These are phyloP conservation scores for Hoplias malabaricus DNA, from an alignment of 2,113 vertebrate species.

Conservation along the genomic window DNA sequence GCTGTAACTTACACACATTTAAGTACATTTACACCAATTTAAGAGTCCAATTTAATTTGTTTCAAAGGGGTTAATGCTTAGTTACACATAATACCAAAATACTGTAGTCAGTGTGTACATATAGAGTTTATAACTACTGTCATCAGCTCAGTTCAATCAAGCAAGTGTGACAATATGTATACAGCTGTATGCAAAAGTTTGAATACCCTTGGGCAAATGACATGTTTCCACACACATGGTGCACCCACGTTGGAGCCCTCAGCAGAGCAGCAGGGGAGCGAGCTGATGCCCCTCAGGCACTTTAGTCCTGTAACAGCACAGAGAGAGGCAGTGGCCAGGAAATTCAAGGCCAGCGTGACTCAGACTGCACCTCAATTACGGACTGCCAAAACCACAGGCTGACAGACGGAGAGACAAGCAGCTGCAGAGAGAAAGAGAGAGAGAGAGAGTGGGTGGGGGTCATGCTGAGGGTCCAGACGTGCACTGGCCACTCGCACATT, in stretches of 20 bases:
- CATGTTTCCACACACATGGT: neutral
- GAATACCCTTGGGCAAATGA: too few relatives aligned
- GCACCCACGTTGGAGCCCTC: neutral
- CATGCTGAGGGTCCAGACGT: conserved; percentile 14
- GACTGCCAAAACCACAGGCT: conserved; percentile 23
- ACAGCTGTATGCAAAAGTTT: too few relatives aligned
- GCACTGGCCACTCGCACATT: neutral
- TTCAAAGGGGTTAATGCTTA: too few relatives aligned
- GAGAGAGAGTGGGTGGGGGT: conserved; percentile 15
- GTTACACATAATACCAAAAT: neutral
- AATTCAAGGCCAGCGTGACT: neutral
- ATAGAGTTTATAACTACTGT: too few relatives aligned
- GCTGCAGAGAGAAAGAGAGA: conserved; percentile 17
- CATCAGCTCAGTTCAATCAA: neutral
- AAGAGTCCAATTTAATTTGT: too few relatives aligned
- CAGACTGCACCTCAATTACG: conserved; percentile 14
- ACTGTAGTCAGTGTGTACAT: too few relatives aligned
- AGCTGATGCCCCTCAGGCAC: neutral
- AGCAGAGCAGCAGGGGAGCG: neutral
- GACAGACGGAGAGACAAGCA: neutral
- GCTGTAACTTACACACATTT: too few relatives aligned
- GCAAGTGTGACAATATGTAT: neutral
- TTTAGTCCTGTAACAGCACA: neutral
- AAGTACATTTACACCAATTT: too few relatives aligned
- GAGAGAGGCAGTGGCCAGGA: neutral